phyloP scores from a whole-genome alignment of 2,797 vertebrate species.

The Nyctalus aviator region DNA sequence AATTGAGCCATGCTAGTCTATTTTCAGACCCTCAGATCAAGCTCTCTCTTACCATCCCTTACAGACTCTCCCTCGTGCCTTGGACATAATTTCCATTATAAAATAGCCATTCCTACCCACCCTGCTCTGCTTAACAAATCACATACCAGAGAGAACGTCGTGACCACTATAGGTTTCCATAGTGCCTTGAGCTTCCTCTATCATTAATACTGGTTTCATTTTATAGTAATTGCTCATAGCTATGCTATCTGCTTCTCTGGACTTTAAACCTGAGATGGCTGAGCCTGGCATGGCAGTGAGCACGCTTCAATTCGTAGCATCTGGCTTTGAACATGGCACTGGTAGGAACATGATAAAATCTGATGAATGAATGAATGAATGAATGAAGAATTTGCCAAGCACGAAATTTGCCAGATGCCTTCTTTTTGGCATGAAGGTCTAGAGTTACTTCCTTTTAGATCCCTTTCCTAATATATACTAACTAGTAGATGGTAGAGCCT shows the following conservation, averaged over 20 bases:
- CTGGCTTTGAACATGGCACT: conserved; percentile 1
- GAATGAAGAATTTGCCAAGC: not conserved
- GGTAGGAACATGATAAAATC: not conserved
- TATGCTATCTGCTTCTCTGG: not conserved
- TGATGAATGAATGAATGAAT: not conserved
- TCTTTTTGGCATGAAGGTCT: not conserved
- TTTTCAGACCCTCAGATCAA: not conserved
- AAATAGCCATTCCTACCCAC: not conserved
- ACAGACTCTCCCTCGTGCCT: not conserved
- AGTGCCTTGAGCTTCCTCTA: conserved; percentile 12
- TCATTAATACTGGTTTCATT: not conserved
- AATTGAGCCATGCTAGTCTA: not conserved
- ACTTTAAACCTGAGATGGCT: not conserved
- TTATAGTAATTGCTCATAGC: not conserved
- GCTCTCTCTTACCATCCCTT: not conserved
- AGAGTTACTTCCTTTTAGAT: not conserved
- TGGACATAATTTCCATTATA: not conserved
- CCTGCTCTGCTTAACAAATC: not conserved
- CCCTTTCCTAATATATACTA: not conserved
- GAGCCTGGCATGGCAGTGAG: not conserved
- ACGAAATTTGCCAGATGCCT: not conserved
- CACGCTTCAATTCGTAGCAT: not conserved
- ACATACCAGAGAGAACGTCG: not conserved
- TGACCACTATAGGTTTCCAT: not conserved
- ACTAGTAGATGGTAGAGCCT: not conserved